Evolutionary conservation across 2,113 vertebrate genomes (phyloP).

Genomic region (Ochotona curzoniae): DNA sequence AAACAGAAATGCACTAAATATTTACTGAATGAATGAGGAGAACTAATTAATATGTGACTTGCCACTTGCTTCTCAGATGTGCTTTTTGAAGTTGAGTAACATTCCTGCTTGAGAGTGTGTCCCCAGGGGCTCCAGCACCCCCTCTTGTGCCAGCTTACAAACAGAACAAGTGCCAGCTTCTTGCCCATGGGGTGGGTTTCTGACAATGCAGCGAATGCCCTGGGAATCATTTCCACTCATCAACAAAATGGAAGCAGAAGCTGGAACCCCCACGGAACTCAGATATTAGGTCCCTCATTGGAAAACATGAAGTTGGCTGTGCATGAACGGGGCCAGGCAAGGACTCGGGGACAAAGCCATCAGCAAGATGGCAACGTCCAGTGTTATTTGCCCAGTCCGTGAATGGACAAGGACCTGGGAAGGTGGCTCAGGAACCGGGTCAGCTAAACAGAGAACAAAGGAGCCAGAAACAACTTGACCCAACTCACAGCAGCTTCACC

Average conservation of each 20-base stretch:
- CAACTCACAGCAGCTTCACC: not conserved
- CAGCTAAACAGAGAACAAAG: not conserved
- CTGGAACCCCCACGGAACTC: not conserved
- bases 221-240: not conserved
- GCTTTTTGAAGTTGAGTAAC: constrained; percentile 2
- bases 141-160: not conserved
- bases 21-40: not conserved
- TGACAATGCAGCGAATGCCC: not conserved
- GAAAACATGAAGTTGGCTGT: rapidly evolving
- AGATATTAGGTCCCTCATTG: not conserved
- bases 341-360: rapidly evolving
- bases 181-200: rapidly evolving
- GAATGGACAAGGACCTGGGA: rapidly evolving
- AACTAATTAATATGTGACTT: not conserved
- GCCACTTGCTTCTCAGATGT: not conserved
- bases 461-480: not conserved
- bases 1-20: not conserved
- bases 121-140: not conserved
- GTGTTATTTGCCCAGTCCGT: rapidly evolving
- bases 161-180: not conserved
- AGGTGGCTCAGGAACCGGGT: not conserved
- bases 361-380: rapidly evolving
- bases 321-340: not conserved
- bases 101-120: not conserved
- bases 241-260: not conserved